Conservation (phyloP, 2,113 vertebrate genomes). For the Nibea albiflora region DNA sequence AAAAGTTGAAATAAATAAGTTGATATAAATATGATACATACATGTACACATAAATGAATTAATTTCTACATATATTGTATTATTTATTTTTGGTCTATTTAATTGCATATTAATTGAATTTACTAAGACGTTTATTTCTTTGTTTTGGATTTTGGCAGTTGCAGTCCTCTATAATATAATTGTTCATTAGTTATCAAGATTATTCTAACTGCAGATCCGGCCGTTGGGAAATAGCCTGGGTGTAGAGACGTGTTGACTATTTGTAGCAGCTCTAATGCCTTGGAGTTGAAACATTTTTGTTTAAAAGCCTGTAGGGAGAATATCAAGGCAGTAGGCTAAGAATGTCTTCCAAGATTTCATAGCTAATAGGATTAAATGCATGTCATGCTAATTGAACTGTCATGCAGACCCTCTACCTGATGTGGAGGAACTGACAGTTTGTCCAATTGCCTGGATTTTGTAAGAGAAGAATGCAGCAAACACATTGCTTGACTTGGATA, state of each 20-base stretch:
- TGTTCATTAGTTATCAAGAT: not conserved
- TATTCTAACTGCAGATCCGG: not conserved
- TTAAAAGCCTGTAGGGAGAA: not conserved
- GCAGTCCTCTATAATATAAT: not conserved
- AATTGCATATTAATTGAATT: no score
- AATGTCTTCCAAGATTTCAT: not conserved
- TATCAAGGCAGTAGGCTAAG: not conserved
- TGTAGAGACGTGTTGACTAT: constrained; percentile 1
- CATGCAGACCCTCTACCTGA: not conserved
- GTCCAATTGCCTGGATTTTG: not conserved
- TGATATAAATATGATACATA: no score
- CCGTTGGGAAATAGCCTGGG: not conserved
- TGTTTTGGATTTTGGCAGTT: no score
- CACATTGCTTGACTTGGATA: not conserved
- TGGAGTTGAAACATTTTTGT: not conserved
- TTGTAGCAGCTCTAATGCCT: not conserved
- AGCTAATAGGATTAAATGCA: not conserved
- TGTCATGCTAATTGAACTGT: not conserved
- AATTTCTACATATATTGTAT: no score
- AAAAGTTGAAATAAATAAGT: no score
- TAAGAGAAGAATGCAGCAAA: not conserved
- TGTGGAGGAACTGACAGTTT: not conserved
- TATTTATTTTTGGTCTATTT: no score
- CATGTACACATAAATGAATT: no score
- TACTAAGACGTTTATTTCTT: no score